Percentiles rank a stretch among this genome's conserved stretches.
phyloP scores from a whole-genome alignment of 2,113 vertebrate genomes.

The Monopterus albus region DNA sequence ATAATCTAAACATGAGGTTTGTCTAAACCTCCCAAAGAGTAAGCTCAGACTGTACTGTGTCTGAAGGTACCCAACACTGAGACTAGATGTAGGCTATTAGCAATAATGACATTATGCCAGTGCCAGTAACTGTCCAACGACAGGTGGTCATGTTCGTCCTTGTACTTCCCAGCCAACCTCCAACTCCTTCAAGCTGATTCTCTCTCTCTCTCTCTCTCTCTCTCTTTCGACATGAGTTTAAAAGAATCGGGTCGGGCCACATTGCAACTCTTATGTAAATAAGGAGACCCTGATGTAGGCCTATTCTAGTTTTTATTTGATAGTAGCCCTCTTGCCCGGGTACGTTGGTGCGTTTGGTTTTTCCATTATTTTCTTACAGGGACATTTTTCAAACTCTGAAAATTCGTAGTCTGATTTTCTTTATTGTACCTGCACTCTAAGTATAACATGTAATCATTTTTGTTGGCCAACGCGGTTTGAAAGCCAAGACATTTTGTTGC shows the following conservation, averaged over 20 bases:
- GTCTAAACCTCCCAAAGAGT: not conserved
- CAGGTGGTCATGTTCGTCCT: slow-evolving; percentile 41
- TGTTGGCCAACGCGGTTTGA: not conserved
- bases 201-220: not conserved
- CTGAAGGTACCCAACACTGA: not conserved
- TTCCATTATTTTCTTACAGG: not conserved
- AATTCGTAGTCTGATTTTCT: not conserved
- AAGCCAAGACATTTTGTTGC: not conserved
- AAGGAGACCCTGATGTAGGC: no score
- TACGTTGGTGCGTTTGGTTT: not conserved
- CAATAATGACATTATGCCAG: slow-evolving; percentile 45
- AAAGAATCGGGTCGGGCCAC: no score
- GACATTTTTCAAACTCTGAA: no score
- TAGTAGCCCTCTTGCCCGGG: not conserved
- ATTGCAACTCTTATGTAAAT: no score
- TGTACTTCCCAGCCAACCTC: not conserved
- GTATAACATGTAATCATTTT: not conserved
- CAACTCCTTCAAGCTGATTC: not conserved
- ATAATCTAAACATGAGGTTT: no score
- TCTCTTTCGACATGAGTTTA: no score
- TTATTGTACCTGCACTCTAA: not conserved
- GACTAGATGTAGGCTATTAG: slow-evolving; percentile 4
- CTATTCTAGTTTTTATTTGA: not conserved
- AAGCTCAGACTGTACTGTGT: not conserved
- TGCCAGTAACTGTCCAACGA: slow-evolving; percentile 41